Conservation (phyloP, 2,888 invertebrate species). For the Galerucella calmariensis region DNA sequence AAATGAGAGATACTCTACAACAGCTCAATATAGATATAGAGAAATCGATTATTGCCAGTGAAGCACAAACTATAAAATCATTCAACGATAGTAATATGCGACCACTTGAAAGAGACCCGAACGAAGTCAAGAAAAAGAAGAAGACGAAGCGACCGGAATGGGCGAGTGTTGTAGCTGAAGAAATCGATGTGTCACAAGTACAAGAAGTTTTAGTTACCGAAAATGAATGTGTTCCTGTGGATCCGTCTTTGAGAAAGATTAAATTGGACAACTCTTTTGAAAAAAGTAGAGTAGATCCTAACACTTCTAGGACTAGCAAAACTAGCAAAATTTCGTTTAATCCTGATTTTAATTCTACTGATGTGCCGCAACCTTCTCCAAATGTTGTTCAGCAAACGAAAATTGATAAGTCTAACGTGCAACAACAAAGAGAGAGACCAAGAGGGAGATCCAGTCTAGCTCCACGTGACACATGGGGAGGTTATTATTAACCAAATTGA, state of each 20-base stretch:
- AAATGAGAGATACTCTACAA: constrained; percentile 56
- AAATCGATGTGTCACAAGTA: constrained; percentile 47
- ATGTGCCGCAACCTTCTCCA: constrained; percentile 11
- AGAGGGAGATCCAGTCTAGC: constrained; percentile 36
- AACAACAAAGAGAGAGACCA: constrained; percentile 31
- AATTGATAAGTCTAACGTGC: constrained; percentile 32
- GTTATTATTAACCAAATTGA: constrained; percentile 42
- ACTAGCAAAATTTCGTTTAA: constrained; percentile 41
- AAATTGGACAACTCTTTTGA: constrained; percentile 1
- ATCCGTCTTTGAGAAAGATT: constrained; percentile 11
- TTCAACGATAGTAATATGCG: constrained; percentile 24
- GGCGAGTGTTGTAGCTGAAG: constrained; percentile 44
- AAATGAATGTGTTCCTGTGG: constrained; percentile 6
- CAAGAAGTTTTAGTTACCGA: constrained; percentile 40
- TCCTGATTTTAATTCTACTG: constrained; percentile 31
- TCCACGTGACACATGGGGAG: constrained; percentile 58
- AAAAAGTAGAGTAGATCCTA: not conserved
- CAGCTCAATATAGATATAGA: constrained; percentile 57
- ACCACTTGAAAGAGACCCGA: constrained; percentile 27
- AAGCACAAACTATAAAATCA: constrained; percentile 46
- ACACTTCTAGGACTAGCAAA: not conserved
- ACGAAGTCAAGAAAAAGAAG: constrained; percentile 27
- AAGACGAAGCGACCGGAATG: constrained; percentile 43
- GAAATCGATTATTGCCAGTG: constrained; percentile 56
- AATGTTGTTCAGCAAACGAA: constrained; percentile 30